A percentile compares a stretch with the other conserved stretches of the same genome.
Conservation (phyloP, 2,797 vertebrate genomes). For the Odontamblyopus rebecca region DNA sequence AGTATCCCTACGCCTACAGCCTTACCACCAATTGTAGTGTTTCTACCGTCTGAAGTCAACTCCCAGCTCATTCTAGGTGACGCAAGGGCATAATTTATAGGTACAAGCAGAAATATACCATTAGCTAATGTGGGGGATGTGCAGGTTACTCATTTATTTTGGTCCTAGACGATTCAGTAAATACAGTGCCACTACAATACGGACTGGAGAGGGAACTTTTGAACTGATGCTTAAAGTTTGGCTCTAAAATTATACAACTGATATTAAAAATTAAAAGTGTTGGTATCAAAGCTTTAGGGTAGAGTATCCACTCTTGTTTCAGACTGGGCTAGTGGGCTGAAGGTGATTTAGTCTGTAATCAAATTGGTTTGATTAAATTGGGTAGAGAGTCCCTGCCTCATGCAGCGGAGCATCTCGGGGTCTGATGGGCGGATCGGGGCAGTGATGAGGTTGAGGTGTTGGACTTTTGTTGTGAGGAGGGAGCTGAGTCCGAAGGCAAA, state of each 20-base stretch:
- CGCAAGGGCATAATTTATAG: neutral
- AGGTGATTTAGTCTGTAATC: too few species aligned
- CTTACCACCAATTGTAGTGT: conserved; percentile 60
- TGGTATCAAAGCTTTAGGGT: too few species aligned
- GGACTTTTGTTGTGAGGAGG: too few species aligned
- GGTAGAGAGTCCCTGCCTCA: too few species aligned
- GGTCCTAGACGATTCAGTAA: neutral
- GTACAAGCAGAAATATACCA: neutral
- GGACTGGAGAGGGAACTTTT: neutral
- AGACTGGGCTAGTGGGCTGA: too few species aligned
- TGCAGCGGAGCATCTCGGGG: too few species aligned
- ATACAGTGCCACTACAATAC: neutral
- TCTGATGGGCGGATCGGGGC: too few species aligned
- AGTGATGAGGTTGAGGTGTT: too few species aligned
- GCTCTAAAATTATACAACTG: neutral
- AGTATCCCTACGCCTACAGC: conserved; percentile 20
- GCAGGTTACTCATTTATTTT: neutral
- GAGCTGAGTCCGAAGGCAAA: too few species aligned
- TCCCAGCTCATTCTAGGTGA: conserved; percentile 45
- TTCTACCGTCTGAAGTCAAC: conserved; percentile 37
- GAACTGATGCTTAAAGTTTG: neutral
- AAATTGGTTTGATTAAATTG: too few species aligned
- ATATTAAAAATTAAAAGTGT: too few species aligned
- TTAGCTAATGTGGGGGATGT: neutral
- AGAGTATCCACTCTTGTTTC: too few species aligned